Percentiles rank a stretch among this genome's conserved stretches.
Conservation (phyloP, 2,113 vertebrate genomes). For the Cygnus buccinator region DNA sequence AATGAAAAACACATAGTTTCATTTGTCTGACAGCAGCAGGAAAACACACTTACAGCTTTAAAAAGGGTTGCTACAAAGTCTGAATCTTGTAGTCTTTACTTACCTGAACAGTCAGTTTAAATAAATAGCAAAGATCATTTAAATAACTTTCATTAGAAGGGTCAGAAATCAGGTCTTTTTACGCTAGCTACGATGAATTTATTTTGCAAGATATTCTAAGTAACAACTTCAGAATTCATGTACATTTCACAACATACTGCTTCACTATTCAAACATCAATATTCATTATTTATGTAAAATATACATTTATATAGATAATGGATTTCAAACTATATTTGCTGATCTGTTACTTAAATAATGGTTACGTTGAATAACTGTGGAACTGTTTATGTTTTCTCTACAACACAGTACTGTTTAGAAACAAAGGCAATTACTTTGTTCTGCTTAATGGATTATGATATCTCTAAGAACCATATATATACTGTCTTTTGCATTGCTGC, state of each 20-base stretch:
- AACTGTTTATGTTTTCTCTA: neutral
- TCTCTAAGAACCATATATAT: neutral
- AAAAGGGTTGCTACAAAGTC: neutral
- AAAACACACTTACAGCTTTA: neutral
- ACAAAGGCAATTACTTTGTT: neutral
- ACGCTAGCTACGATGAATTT: neutral
- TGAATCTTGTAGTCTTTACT: neutral
- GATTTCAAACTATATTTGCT: neutral
- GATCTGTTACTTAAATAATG: neutral
- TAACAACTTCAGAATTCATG: neutral
- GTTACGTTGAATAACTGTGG: neutral
- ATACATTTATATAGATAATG: neutral
- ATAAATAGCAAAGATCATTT: neutral
- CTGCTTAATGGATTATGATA: neutral
- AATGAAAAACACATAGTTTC: neutral
- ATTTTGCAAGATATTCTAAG: neutral
- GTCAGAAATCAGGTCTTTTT: neutral
- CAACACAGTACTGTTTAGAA: neutral
- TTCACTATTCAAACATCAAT: neutral
- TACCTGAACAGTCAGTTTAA: too few relatives aligned
- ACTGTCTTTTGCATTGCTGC: neutral
- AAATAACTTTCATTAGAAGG: rapidly evolving
- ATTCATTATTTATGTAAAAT: neutral
- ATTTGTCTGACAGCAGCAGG: neutral
- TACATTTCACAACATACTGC: neutral